A percentile compares a stretch with the other conserved stretches of the same genome.
phyloP scores from a whole-genome alignment of 2,888 invertebrate genomes.

The Scrobipalpa costella region DNA sequence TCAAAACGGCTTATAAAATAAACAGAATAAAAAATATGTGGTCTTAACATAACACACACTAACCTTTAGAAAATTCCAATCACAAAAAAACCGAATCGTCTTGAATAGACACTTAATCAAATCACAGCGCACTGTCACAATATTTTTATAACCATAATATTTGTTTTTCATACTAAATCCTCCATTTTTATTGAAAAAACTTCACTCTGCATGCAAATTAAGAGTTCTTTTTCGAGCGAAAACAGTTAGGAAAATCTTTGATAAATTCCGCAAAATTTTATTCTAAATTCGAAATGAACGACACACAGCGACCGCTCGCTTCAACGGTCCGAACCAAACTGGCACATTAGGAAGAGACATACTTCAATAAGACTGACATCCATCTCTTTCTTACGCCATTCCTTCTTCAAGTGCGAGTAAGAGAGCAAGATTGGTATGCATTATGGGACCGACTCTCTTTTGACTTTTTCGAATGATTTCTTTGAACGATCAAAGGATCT shows the following conservation, averaged over 20 bases:
- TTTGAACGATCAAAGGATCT: slow-evolving; percentile 70
- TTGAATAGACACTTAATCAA: slow-evolving; percentile 44
- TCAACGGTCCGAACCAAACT: slow-evolving; percentile 48
- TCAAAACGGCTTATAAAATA: slow-evolving; percentile 11
- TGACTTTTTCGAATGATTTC: slow-evolving; percentile 72
- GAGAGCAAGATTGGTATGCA: slow-evolving; percentile 72
- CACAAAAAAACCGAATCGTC: slow-evolving; percentile 38
- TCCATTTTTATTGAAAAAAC: not conserved
- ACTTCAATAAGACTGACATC: slow-evolving; percentile 57
- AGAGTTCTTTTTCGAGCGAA: not conserved
- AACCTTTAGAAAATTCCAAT: slow-evolving; percentile 39
- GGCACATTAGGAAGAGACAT: slow-evolving; percentile 43
- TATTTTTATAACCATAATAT: slow-evolving; percentile 19
- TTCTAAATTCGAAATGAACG: slow-evolving; percentile 1
- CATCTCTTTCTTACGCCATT: slow-evolving; percentile 43
- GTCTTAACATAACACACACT: slow-evolving; percentile 3
- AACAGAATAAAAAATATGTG: slow-evolving; percentile 8
- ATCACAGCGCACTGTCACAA: slow-evolving; percentile 33
- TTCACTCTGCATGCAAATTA: not conserved
- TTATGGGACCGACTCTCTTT: slow-evolving; percentile 58
- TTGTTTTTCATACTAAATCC: slow-evolving; percentile 7
- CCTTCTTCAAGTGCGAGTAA: slow-evolving; percentile 38
- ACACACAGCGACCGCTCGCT: slow-evolving; percentile 36
- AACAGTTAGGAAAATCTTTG: not conserved
- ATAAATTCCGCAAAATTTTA: not conserved